Conservation (phyloP, 2,888 invertebrate genomes). For the Nasonia oneida region DNA sequence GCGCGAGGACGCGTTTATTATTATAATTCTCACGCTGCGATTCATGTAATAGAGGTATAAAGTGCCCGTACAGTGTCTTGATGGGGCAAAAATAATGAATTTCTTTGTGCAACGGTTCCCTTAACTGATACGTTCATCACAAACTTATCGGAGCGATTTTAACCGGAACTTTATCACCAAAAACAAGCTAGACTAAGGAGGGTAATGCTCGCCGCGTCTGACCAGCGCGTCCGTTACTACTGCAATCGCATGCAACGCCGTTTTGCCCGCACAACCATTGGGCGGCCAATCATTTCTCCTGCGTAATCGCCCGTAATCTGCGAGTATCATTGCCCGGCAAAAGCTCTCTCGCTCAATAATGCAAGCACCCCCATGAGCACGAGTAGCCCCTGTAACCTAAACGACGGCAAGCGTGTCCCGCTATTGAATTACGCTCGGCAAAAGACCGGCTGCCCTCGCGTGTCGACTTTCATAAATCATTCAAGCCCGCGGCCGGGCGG, state of each 20-base stretch:
- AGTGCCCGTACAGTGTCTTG: neutral
- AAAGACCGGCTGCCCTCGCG: conserved; percentile 43
- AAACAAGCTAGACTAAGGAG: neutral
- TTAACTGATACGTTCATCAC: neutral
- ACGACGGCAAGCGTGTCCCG: neutral
- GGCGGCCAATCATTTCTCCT: neutral
- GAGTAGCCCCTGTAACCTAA: neutral
- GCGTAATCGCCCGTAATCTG: neutral
- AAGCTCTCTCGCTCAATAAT: neutral
- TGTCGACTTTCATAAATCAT: conserved; percentile 66
- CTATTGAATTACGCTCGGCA: conserved; percentile 20
- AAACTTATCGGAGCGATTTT: neutral
- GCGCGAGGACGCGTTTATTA: neutral
- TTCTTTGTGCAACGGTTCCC: neutral
- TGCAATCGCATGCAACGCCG: neutral
- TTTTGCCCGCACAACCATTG: neutral
- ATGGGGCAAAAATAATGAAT: neutral
- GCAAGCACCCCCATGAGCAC: neutral
- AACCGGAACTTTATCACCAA: no score
- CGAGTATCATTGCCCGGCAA: neutral
- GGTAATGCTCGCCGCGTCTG: neutral
- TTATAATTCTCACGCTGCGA: neutral
- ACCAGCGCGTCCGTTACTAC: conserved; percentile 5
- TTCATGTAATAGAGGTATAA: neutral
- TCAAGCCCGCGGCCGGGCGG: conserved; percentile 38